Evolutionary conservation across 2,113 vertebrate genomes (phyloP).

Genomic region (Promerops cafer): DNA sequence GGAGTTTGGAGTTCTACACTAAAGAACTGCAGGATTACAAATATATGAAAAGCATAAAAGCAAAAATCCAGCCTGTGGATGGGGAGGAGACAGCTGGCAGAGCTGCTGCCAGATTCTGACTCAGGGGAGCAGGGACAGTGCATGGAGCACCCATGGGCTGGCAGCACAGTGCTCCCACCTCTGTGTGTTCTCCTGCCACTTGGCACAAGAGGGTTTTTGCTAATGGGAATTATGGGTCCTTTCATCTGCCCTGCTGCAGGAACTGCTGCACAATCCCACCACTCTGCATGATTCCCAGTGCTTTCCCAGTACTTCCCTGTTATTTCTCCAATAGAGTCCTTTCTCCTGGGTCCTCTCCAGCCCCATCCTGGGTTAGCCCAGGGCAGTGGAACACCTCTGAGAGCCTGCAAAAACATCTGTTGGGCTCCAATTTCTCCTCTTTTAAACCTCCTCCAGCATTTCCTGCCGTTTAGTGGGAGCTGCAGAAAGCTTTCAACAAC

Average conservation of each 20-base stretch:
- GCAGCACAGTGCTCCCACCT: background rate
- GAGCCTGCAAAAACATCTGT: background rate
- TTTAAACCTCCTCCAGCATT: background rate
- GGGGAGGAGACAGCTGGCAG: background rate
- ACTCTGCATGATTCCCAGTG: background rate
- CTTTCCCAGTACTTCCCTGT: background rate
- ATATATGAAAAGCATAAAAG: background rate
- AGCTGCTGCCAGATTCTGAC: background rate
- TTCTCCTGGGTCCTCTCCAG: background rate
- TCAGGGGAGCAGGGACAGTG: background rate
- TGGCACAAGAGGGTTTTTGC: background rate
- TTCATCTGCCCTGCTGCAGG: background rate
- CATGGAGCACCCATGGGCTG: background rate
- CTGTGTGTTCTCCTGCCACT: background rate
- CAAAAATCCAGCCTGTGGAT: background rate
- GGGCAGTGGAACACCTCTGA: background rate
- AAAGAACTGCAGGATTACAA: background rate
- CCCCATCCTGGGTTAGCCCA: rapidly evolving
- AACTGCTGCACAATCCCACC: rapidly evolving
- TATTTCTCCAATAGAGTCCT: rapidly evolving
- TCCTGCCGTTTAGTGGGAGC: background rate
- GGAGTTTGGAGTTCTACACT: background rate
- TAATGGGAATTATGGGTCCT: background rate
- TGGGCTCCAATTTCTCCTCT: background rate
- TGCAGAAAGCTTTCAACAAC: conserved; percentile 15